Evolutionary conservation across 2,888 invertebrate species (phyloP).

Genomic region (Drosophila trichaetosa): DNA sequence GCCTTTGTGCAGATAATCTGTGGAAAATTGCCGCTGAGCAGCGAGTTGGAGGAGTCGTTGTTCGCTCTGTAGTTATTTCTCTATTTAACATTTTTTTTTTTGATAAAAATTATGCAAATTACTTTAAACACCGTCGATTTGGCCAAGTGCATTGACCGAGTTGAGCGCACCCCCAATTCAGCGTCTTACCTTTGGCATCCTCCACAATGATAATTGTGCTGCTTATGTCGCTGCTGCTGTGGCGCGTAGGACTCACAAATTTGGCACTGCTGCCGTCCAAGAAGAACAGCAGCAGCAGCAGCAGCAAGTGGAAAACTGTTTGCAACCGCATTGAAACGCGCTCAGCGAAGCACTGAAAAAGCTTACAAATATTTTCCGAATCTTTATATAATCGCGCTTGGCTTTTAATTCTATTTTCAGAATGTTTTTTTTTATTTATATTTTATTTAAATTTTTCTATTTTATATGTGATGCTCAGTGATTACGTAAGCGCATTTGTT

Average conservation of each 20-base stretch:
- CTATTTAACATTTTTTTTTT: background rate
- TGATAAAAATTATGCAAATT: conserved; percentile 74
- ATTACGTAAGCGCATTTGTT: conserved; percentile 76
- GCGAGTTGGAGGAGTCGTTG: conserved; percentile 3
- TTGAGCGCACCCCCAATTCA: conserved; percentile 3
- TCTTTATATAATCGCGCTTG: conserved; percentile 36
- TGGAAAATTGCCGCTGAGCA: conserved; percentile 38
- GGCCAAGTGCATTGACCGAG: conserved; percentile 70
- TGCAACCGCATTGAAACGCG: conserved; percentile 52
- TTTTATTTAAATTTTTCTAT: background rate
- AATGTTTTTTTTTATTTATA: background rate
- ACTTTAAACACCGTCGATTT: conserved; percentile 51
- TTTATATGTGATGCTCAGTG: conserved; percentile 41
- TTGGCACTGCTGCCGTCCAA: conserved; percentile 50
- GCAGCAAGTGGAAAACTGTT: conserved; percentile 3
- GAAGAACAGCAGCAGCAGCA: conserved; percentile 22
- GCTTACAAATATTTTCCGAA: conserved; percentile 14
- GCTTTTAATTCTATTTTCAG: conserved; percentile 22
- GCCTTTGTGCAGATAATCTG: conserved; percentile 52
- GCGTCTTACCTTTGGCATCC: conserved; percentile 85
- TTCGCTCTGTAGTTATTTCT: conserved; percentile 8
- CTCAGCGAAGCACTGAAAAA: conserved; percentile 43
- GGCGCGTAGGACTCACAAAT: conserved; percentile 70
- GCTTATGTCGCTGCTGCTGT: conserved; percentile 66
- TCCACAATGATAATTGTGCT: conserved; percentile 85